A percentile compares a stretch with the other conserved stretches of the same genome.
Conservation (phyloP, 1,140 invertebrate genomes). For the Zaprionus gabonicus region DNA sequence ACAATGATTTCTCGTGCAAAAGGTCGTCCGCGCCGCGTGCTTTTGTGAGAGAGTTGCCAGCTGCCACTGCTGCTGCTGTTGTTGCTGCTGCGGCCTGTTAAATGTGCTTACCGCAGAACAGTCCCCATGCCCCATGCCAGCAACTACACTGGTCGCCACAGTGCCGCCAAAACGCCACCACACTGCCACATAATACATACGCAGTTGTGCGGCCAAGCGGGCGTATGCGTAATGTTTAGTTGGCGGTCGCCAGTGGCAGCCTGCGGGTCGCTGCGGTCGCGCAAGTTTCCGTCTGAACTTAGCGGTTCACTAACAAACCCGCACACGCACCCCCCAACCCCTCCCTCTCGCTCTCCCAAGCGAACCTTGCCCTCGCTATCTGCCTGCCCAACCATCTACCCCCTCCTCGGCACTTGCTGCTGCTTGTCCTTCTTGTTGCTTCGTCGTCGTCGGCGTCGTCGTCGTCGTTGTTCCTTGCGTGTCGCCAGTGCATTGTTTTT, state of each 20-base stretch:
- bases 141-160: neutral
- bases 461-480: slow-evolving; percentile 25
- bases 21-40: slow-evolving; percentile 26
- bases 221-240: slow-evolving; percentile 59
- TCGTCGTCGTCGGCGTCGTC: neutral
- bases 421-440: slow-evolving; percentile 15
- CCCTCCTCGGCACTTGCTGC: neutral
- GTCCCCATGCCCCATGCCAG: neutral
- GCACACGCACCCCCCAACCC: neutral
- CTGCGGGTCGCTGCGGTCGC: slow-evolving; percentile 49
- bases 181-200: slow-evolving; percentile 47
- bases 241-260: slow-evolving; percentile 32
- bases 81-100: slow-evolving; percentile 41
- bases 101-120: slow-evolving; percentile 21
- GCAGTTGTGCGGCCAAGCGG: slow-evolving; percentile 45
- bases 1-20: slow-evolving; percentile 48
- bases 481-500: slow-evolving; percentile 55
- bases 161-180: slow-evolving; percentile 13
- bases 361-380: neutral
- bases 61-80: slow-evolving; percentile 28
- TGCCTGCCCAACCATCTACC: neutral
- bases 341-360: neutral
- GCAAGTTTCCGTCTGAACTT: slow-evolving; percentile 48
- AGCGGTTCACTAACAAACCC: slow-evolving; percentile 50
- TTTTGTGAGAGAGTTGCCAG: slow-evolving; percentile 47